Evolutionary conservation across 2,113 vertebrate genomes (phyloP).

Genomic region (Nycticryphes semicollaris): DNA sequence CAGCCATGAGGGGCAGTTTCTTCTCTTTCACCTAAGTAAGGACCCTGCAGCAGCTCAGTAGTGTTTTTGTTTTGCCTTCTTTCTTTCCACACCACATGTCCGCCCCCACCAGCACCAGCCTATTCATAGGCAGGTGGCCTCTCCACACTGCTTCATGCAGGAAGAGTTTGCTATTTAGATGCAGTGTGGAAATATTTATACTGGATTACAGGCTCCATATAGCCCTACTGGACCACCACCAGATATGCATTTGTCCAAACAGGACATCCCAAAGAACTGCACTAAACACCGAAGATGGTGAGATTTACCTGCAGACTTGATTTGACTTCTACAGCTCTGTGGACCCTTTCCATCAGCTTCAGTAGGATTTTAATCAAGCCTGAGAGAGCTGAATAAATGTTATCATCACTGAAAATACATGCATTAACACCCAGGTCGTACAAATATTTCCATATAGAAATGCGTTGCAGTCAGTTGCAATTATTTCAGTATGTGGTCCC

Average conservation of each 20-base stretch:
- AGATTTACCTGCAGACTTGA: neutral
- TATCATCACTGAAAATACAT: neutral
- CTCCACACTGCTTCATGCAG: neutral
- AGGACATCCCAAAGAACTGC: neutral
- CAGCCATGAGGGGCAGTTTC: neutral
- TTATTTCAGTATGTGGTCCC: neutral
- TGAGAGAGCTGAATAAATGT: neutral
- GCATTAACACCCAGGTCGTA: neutral
- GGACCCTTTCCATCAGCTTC: neutral
- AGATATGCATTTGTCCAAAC: neutral
- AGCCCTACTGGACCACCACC: neutral
- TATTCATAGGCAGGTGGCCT: neutral
- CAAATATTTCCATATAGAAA: neutral
- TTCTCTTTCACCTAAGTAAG: neutral
- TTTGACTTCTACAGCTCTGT: neutral
- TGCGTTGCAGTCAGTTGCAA: neutral
- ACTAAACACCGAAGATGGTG: neutral
- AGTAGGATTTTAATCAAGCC: neutral
- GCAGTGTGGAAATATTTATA: neutral
- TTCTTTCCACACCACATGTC: neutral
- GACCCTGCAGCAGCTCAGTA: accelerated
- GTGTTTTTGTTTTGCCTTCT: neutral
- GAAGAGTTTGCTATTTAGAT: neutral
- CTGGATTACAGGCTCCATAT: neutral
- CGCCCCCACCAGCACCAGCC: too few relatives aligned